These are phyloP conservation scores for Phortica magna DNA, from an alignment of 2,888 invertebrate species.

Conservation along the genomic window DNA sequence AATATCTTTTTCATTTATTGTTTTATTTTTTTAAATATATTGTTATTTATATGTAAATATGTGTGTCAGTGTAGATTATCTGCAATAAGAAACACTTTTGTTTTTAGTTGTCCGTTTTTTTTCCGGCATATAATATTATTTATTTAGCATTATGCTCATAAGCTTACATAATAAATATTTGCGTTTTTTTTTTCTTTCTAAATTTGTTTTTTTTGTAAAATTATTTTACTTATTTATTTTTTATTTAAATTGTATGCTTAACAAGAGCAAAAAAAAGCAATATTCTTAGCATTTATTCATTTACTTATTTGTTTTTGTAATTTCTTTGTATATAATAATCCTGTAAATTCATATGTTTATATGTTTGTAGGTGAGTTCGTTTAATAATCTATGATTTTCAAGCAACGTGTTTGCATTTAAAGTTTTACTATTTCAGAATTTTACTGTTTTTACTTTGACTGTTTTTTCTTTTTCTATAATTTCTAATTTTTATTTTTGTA, in stretches of 20 bases:
- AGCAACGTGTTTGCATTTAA: constrained; percentile 3
- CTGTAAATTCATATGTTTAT: neutral
- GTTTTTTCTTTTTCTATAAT: too few species aligned
- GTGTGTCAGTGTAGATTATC: neutral
- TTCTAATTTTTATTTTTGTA: too few species aligned
- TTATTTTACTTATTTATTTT: neutral
- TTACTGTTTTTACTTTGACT: too few species aligned
- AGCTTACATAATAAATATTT: neutral
- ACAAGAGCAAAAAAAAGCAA: too few species aligned
- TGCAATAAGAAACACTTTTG: constrained; percentile 4
- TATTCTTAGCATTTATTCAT: too few species aligned
- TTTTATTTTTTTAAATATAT: constrained; percentile 2
- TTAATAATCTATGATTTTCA: neutral
- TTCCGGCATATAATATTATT: constrained; percentile 16
- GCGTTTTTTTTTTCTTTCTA: constrained; percentile 20
- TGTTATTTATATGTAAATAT: neutral
- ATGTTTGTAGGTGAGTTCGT: constrained; percentile 4
- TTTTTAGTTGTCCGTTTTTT: neutral
- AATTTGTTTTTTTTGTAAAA: constrained; percentile 2
- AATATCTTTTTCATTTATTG: too few species aligned
- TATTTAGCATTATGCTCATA: neutral
- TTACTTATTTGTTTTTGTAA: too few species aligned
- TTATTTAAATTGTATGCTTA: neutral
- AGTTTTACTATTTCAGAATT: neutral
- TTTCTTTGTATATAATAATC: neutral